Base-by-base conservation (phyloP, 1,140 invertebrate species). In the Diuraphis noxia region DNA sequence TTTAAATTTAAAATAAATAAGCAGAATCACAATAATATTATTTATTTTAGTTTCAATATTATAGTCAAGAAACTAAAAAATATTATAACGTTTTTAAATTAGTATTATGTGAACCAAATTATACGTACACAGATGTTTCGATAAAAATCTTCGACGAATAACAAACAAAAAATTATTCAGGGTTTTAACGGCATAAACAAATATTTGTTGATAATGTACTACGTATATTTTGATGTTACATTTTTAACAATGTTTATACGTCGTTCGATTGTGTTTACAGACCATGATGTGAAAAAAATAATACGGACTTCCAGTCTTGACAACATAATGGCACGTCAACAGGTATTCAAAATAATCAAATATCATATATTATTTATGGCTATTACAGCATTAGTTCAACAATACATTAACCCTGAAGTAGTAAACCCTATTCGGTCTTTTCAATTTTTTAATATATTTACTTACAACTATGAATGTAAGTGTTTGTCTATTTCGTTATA, bases 371-470 rank as follows among this genome's bases (percentile, higher is more conserved):
- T 72, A 72, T 72, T 72, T 72, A 72, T n/a, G 56, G 34, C 56
- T 13, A 17, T n/a, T 72, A 6, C 30, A 30, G 8, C 9, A 72
- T 3, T n/a, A 19, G 30, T 72, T 72, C 56, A 13, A 72, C n/a
- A 72, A 72, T n/a, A n/a, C n/a, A n/a, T 17, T n/a, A n/a, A 72
- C 30, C 34, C 13, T 19, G 56, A 9, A 63, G 30, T 63, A 63
- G 30, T 72, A 72, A 5, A 72, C 13, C 56, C 56, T 72, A 19
- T 6, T 72, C 34, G 30, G 56, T 72, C 5, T 72, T 13, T 72
- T 72, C 56, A 72, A n/a, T 72, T 72, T 72, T 63, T 72, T 72
- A 72, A 72, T 34, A n/a, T 72, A 72, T 72, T 72, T 72, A 72
- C 56, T 1, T n/a, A 6, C 13, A 1, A 72, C 56, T 72, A 17